A percentile compares a stretch with the other conserved stretches of the same genome.
phyloP scores from a whole-genome alignment of 1,140 invertebrate species.

The Physella acuta region DNA sequence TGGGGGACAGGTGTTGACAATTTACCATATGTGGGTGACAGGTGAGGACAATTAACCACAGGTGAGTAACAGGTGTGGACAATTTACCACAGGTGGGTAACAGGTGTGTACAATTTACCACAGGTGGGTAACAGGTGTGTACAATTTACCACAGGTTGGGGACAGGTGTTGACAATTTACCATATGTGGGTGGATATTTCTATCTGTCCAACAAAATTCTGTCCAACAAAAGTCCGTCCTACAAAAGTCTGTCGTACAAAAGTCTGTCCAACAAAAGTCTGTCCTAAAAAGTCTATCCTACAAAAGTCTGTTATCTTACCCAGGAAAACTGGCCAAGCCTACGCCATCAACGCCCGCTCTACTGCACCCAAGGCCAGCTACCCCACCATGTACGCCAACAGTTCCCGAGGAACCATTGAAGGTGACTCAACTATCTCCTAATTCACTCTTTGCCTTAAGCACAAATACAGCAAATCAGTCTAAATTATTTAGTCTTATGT shows the following conservation, averaged over 20 bases:
- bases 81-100: too few relatives aligned
- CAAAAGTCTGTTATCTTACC: too few relatives aligned
- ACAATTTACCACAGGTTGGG: neutral
- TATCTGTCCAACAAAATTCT: neutral
- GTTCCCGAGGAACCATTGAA: neutral
- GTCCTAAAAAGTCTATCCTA: neutral
- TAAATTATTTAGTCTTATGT: neutral
- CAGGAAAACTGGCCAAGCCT: constrained; percentile 27
- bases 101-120: too few relatives aligned
- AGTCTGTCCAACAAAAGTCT: neutral
- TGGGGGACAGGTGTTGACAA: too few relatives aligned
- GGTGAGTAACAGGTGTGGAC: too few relatives aligned
- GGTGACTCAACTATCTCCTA: neutral
- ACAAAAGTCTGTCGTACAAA: neutral
- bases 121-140: neutral
- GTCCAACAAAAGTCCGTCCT: too few relatives aligned
- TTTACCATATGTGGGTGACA: too few relatives aligned
- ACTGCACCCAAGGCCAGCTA: constrained; percentile 44
- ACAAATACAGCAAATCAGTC: neutral
- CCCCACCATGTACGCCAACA: constrained; percentile 46
- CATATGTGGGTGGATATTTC: neutral
- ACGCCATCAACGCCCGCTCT: constrained; percentile 43
- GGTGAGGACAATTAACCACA: too few relatives aligned
- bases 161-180: too few relatives aligned
- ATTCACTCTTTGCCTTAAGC: neutral